These are phyloP conservation scores for Eugnorisma glareosa DNA, from an alignment of 2,888 invertebrate genomes.

Conservation along the genomic window DNA sequence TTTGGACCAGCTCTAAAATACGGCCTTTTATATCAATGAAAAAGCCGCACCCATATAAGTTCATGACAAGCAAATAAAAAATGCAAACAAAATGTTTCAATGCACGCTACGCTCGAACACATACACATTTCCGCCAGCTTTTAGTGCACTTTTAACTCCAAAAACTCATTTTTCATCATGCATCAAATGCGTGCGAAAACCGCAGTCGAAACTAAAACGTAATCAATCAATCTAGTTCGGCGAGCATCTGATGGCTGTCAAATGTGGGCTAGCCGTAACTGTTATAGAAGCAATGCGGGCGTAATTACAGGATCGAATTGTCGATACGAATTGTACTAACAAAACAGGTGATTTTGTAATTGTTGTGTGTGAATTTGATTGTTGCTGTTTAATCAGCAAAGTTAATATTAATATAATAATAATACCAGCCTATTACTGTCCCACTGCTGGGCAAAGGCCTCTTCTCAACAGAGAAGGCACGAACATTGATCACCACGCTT, in stretches of 20 bases:
- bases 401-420: constrained; percentile 8
- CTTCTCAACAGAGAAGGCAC: too few species aligned
- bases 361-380: constrained; percentile 32
- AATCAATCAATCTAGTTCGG: constrained; percentile 57
- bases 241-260: constrained; percentile 44
- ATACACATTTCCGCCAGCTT: constrained; percentile 20
- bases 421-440: too few species aligned
- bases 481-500: too few species aligned
- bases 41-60: constrained; percentile 15
- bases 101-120: constrained; percentile 15
- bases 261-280: constrained; percentile 46
- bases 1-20: not conserved
- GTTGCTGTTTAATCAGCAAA: constrained; percentile 13
- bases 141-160: constrained; percentile 44
- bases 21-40: constrained; percentile 41
- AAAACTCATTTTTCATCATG: constrained; percentile 44
- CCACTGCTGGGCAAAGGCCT: too few species aligned
- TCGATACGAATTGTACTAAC: constrained; percentile 40
- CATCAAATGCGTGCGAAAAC: constrained; percentile 38
- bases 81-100: constrained; percentile 47
- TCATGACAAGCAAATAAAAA: constrained; percentile 48
- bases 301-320: constrained; percentile 51
- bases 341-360: constrained; percentile 48
- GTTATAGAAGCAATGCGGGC: constrained; percentile 48
- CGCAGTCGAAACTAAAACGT: constrained; percentile 46